phyloP scores from a whole-genome alignment of 1,140 invertebrate genomes.

The Hylyphantes graminicola region DNA sequence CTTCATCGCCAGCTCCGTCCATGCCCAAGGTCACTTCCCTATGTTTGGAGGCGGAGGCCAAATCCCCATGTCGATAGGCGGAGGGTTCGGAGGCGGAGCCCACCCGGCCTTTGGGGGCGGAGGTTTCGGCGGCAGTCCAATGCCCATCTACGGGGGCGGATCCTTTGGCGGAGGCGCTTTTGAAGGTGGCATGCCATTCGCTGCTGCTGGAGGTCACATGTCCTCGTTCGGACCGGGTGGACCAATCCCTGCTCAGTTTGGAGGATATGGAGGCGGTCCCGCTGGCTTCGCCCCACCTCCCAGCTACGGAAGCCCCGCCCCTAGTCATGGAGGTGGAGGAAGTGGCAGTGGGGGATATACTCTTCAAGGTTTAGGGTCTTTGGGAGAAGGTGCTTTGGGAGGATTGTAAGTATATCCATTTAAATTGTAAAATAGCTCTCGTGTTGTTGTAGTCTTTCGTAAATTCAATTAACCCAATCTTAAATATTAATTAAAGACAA shows the following conservation, averaged over 20 bases:
- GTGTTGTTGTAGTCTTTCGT: no score
- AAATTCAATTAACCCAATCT: no score
- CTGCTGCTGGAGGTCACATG: neutral
- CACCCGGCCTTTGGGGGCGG: slow-evolving; percentile 35
- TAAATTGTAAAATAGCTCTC: neutral
- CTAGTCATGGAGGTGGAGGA: neutral
- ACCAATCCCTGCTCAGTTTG: neutral
- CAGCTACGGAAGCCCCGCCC: slow-evolving; percentile 16
- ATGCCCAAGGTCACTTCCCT: slow-evolving; percentile 1
- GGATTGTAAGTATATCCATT: slow-evolving; percentile 33
- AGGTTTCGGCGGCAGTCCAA: neutral
- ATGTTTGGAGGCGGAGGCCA: slow-evolving; percentile 20
- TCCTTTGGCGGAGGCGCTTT: slow-evolving; percentile 18
- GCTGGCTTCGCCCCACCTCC: slow-evolving; percentile 18
- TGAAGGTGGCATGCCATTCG: slow-evolving; percentile 26
- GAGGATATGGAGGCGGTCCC: slow-evolving; percentile 1
- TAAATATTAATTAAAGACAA: no score
- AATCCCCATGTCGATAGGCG: slow-evolving; percentile 8
- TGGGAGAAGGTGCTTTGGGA: slow-evolving; percentile 33
- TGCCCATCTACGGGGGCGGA: slow-evolving; percentile 13
- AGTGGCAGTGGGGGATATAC: slow-evolving; percentile 20
- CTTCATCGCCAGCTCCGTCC: slow-evolving; percentile 7
- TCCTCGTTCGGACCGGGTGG: neutral
- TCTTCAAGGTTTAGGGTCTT: slow-evolving; percentile 26
- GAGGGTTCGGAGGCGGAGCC: slow-evolving; percentile 6